Evolutionary conservation across 1,140 invertebrate genomes (phyloP).

Genomic region (Ptiloglossa arizonensis): DNA sequence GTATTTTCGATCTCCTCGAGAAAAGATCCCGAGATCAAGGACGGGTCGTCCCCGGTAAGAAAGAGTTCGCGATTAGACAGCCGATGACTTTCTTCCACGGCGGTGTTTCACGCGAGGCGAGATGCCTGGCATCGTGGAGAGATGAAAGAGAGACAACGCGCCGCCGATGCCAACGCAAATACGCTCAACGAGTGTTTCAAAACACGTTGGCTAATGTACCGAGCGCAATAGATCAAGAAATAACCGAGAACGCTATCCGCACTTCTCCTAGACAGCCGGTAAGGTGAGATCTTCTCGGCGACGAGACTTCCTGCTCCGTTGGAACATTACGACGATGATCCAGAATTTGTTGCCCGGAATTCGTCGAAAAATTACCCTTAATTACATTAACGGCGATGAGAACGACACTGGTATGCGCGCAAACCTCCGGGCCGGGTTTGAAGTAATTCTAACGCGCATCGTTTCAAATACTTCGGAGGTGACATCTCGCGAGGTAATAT

Average conservation of each 20-base stretch:
- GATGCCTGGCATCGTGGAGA: constrained; percentile 58
- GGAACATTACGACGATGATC: too few relatives aligned
- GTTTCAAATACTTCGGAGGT: too few relatives aligned
- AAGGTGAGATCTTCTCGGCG: neutral
- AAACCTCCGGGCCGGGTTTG: too few relatives aligned
- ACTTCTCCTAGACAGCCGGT: constrained; percentile 20
- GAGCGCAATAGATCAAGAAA: constrained; percentile 74
- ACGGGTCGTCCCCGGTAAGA: neutral
- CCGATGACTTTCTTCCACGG: constrained; percentile 24
- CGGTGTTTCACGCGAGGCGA: constrained; percentile 33
- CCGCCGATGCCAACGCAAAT: constrained; percentile 78
- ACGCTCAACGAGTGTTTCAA: constrained; percentile 79
- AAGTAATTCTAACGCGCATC: too few relatives aligned
- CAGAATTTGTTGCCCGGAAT: too few relatives aligned
- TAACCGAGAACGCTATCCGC: constrained; percentile 66
- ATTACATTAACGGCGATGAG: too few relatives aligned
- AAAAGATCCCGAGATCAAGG: constrained; percentile 8
- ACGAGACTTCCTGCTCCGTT: constrained; percentile 22
- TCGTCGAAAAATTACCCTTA: too few relatives aligned
- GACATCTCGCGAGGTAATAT: too few relatives aligned
- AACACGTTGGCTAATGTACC: constrained; percentile 81
- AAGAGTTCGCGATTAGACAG: constrained; percentile 32
- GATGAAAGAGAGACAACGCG: constrained; percentile 75
- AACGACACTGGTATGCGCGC: too few relatives aligned
- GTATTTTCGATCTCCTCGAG: constrained; percentile 3